Evolutionary conservation across 2,797 vertebrate genomes (phyloP), one percentile per base, ranked within the genome.

Genomic region (Lophius americanus): DNA sequence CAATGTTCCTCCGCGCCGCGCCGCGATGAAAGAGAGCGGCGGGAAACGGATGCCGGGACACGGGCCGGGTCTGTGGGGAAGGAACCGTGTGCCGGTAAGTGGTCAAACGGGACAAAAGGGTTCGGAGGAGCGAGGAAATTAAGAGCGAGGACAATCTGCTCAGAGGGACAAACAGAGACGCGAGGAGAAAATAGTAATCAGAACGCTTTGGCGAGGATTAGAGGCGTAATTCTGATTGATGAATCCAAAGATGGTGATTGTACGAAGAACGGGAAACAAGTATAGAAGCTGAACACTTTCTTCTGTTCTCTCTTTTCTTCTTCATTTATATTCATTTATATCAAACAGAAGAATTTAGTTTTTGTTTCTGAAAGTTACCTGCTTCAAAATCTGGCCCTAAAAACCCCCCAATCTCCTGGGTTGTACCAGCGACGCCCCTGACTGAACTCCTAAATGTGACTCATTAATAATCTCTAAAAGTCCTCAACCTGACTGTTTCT

Each of bases 1-100:
- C 87, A 85, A 89, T 88, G 86, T 88, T 90, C 79, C 82, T 87
- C 83, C 53, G 82, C 71, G 68, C 75, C 72, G 58, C 62, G 71
- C 68, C 13, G 63, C 71, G 84, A 87, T 85, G 85, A 80, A 85
- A 85, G 75, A 71, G 73, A 81, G 78, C 38, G 2, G 43, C 2
- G 66, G 76, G 82, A 75, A 79, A 78, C 60, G 75, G 82, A 81
- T 61, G 86, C 64, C 37, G 2, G 68, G 75, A 78, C 59, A 79
- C 79, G 67, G 61, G 71, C 33, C 49, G 64, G 71, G 73, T 72
- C 83, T 70, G 76, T 48, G 38, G 79, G 77, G 82, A 78, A 73
- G 64, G 46, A 51, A 79, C 68, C 2, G 61, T 70, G 75, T 72
- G 84, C 63, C 61, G 70, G 71, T 73, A 82, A 85, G 88, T 63